These are phyloP conservation scores for Poecilia wingei DNA, from an alignment of 2,797 vertebrate species.

Conservation along the genomic window DNA sequence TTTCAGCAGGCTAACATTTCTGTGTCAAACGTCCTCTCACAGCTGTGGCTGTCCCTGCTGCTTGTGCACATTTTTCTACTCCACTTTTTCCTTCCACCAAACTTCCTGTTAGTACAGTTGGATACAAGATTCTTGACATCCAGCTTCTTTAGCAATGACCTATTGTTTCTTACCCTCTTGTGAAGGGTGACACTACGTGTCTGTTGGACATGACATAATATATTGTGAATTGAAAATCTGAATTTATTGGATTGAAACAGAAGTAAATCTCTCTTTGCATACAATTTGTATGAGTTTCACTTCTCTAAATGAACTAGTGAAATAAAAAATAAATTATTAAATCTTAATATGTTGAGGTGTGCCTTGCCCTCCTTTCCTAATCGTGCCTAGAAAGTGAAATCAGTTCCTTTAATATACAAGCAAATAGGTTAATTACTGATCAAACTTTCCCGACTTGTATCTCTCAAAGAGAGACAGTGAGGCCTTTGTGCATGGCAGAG, in stretches of 20 bases:
- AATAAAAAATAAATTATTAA: neutral
- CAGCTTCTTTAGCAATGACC: neutral
- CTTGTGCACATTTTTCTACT: neutral
- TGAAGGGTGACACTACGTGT: neutral
- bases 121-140: neutral
- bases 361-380: neutral
- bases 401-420: slow-evolving; percentile 25
- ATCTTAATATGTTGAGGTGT: neutral
- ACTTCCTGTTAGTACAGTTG: neutral
- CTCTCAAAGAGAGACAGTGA: slow-evolving; percentile 66
- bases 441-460: slow-evolving; percentile 28
- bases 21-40: neutral
- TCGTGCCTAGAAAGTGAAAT: slow-evolving; percentile 29
- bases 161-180: neutral
- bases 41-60: neutral
- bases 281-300: neutral
- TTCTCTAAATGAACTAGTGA: neutral
- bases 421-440: slow-evolving; percentile 66
- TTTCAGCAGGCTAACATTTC: neutral
- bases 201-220: neutral
- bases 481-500: slow-evolving; percentile 76
- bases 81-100: neutral
- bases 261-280: neutral
- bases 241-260: neutral
- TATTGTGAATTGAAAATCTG: neutral